phyloP scores from a whole-genome alignment of 2,888 invertebrate species.

The Zaprionus lineosus region DNA sequence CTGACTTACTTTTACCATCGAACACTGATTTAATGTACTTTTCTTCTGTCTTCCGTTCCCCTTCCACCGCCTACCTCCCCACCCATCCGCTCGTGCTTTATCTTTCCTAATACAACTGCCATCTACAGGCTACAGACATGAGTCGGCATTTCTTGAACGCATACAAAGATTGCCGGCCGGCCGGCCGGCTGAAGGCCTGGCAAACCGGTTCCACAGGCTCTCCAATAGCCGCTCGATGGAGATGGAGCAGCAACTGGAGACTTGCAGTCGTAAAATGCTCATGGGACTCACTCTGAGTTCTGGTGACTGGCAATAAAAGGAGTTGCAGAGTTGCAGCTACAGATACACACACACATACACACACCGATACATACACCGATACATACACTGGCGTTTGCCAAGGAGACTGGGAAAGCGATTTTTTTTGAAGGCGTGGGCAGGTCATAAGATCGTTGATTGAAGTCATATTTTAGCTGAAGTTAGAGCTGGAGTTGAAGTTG shows the following conservation, averaged over 20 bases:
- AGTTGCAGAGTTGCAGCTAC: conserved; percentile 35
- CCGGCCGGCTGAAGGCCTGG: neutral
- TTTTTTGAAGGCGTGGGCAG: conserved; percentile 56
- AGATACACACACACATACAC: conserved; percentile 7
- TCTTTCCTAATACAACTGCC: conserved; percentile 71
- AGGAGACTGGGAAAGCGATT: conserved; percentile 8
- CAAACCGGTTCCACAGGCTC: conserved; percentile 60
- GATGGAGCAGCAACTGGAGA: conserved; percentile 11
- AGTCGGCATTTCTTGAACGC: conserved; percentile 42
- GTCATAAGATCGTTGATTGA: conserved; percentile 55
- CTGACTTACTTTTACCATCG: conserved; percentile 68
- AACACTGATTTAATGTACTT: conserved; percentile 57
- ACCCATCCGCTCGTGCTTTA: conserved; percentile 58
- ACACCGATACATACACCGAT: neutral
- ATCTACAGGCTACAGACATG: conserved; percentile 70
- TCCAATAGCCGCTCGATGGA: conserved; percentile 22
- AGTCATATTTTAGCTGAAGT: conserved; percentile 60
- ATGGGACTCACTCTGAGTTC: conserved; percentile 16
- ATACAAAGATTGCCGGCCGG: conserved; percentile 65
- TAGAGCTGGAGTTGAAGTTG: no score
- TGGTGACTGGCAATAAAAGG: conserved; percentile 52
- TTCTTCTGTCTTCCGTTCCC: conserved; percentile 20
- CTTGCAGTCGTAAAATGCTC: conserved; percentile 39
- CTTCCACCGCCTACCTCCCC: no score
- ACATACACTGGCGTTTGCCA: neutral